phyloP scores from a whole-genome alignment of 2,888 invertebrate species.

The Orthosia gracilis region DNA sequence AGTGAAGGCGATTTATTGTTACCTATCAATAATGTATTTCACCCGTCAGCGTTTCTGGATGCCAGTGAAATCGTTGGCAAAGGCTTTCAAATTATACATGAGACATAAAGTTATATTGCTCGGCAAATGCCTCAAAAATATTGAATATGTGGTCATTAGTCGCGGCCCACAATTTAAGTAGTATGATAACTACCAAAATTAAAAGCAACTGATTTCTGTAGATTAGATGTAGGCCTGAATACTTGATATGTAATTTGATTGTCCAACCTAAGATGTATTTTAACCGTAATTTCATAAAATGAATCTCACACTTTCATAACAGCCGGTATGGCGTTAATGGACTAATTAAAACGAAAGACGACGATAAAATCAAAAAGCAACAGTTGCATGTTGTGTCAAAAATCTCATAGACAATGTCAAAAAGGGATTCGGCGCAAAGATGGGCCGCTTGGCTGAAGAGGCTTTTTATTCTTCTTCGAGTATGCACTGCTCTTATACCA shows the following conservation, averaged over 20 bases:
- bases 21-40: neutral
- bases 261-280: no score
- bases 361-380: neutral
- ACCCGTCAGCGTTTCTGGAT: neutral
- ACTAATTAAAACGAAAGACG: neutral
- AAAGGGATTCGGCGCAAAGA: slow-evolving; percentile 65
- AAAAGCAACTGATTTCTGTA: no score
- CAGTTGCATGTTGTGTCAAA: slow-evolving; percentile 14
- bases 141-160: no score
- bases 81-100: no score
- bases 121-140: no score
- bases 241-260: no score
- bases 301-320: neutral
- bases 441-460: slow-evolving; percentile 71
- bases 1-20: neutral
- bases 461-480: slow-evolving; percentile 71
- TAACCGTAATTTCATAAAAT: neutral
- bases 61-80: neutral
- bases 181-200: no score
- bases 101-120: no score
- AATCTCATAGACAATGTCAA: slow-evolving; percentile 23
- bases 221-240: no score
- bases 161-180: no score
- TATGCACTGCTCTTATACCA: slow-evolving; percentile 51
- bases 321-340: neutral